These are phyloP conservation scores for Hiodon alosoides DNA, from an alignment of 2,113 vertebrate genomes.

Conservation along the genomic window DNA sequence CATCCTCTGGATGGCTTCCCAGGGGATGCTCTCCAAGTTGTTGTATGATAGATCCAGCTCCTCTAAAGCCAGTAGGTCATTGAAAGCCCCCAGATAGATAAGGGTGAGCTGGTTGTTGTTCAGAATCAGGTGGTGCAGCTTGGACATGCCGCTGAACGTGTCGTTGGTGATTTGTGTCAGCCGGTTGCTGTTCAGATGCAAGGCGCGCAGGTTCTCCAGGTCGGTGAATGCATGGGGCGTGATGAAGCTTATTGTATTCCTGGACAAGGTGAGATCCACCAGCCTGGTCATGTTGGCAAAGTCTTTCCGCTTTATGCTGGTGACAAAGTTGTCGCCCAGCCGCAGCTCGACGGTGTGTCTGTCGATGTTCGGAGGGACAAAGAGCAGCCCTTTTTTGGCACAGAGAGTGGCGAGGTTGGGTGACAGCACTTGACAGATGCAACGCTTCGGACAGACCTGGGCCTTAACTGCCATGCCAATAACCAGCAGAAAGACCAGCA, in stretches of 20 bases:
- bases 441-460: slow-evolving; percentile 96
- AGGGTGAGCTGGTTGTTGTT: slow-evolving; percentile 96
- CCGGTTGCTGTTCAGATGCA: slow-evolving; percentile 96
- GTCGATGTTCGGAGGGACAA: slow-evolving; percentile 95
- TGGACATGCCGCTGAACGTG: slow-evolving; percentile 95
- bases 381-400: slow-evolving; percentile 96
- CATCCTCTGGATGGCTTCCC: slow-evolving; percentile 97
- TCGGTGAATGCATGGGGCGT: slow-evolving; percentile 89
- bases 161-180: slow-evolving; percentile 91
- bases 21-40: slow-evolving; percentile 91
- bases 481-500: slow-evolving; percentile 88
- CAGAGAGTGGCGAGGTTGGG: slow-evolving; percentile 95
- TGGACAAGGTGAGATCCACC: slow-evolving; percentile 91
- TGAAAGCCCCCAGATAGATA: slow-evolving; percentile 89
- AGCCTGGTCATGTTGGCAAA: slow-evolving; percentile 98
- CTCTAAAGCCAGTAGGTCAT: slow-evolving; percentile 90
- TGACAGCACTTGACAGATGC: slow-evolving; percentile 92
- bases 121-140: slow-evolving; percentile 93
- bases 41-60: slow-evolving; percentile 96
- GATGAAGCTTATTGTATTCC: slow-evolving; percentile 94
- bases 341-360: slow-evolving; percentile 92
- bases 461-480: slow-evolving; percentile 80
- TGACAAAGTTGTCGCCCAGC: slow-evolving; percentile 96
- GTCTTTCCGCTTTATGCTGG: slow-evolving; percentile 89
- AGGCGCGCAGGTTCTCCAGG: slow-evolving; percentile 88